Percentiles rank a stretch among this genome's conserved stretches.
phyloP scores from a whole-genome alignment of 2,888 invertebrate species.

The Drosophila leonis region DNA sequence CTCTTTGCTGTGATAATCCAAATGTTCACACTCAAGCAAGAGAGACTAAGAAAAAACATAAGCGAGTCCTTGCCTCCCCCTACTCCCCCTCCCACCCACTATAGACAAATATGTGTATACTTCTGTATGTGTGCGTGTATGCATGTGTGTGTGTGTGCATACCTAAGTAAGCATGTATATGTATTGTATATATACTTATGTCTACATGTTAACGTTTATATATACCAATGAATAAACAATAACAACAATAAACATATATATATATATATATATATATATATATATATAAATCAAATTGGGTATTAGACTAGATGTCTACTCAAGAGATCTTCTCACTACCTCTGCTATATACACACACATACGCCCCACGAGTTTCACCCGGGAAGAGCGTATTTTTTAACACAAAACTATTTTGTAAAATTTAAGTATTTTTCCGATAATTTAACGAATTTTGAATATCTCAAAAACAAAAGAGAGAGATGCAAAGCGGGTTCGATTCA shows the following conservation, averaged over 20 bases:
- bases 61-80: not conserved
- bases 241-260: conserved; percentile 1
- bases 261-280: conserved; percentile 15
- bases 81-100: too few species aligned
- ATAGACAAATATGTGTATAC: conserved; percentile 1
- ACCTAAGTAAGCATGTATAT: conserved; percentile 1
- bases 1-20: conserved; percentile 8
- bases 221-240: conserved; percentile 4
- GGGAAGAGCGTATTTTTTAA: not conserved
- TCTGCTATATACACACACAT: not conserved
- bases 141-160: conserved; percentile 2
- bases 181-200: conserved; percentile 14
- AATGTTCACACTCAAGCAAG: not conserved
- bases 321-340: not conserved
- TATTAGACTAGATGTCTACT: not conserved
- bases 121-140: conserved; percentile 6
- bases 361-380: not conserved
- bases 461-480: not conserved
- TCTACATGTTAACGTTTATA: not conserved
- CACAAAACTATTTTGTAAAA: not conserved
- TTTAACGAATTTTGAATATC: not conserved
- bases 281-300: not conserved
- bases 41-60: conserved; percentile 4
- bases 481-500: not conserved
- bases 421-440: not conserved